Evolutionary conservation across 2,797 vertebrate genomes (phyloP), one percentile per base, ranked within the genome.

Genomic region (Antrozous pallidus): DNA sequence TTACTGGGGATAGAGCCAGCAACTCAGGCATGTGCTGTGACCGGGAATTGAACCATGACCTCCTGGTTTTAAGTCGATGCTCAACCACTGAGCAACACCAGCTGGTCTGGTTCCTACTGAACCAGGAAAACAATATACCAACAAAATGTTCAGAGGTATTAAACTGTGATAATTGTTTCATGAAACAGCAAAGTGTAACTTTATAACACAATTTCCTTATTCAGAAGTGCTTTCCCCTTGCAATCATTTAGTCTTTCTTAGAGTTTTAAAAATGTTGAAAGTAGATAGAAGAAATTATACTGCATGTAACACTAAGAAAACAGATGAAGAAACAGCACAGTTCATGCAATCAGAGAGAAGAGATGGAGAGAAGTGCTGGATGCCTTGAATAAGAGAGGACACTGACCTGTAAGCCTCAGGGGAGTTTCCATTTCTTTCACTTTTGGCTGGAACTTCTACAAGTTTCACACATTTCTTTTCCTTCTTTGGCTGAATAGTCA

Each of bases 351-450:
- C 94, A 95, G 96, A 98, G 93, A 98, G 96, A 84, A 98, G 95
- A 97, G 98, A 97, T 36, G 97, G 73, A 93, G 97, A 95, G 97
- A 16, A 17, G 97, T 96, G 97, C 95, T 90, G 95, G 94, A 28
- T 90, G 97, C 95, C 95, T 94, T 47, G 97, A 86, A 94, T 95
- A 96, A 80, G 97, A 91, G 96, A 82, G 79, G 97, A 95, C 97
- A 98, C 99, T 98, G 98, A 99, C 99, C 99, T 99, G 98, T 97
- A 88, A 42, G 96, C 90, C 98, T 95, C 17, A 74, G 51, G 86
- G 65, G 94, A 92, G 81, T 88, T 97, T 67, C 93, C 97, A 77
- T 85, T 97, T 90, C 96, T 88, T 90, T 97, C 98, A 74, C 7
- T 92, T 0, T 88, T 94, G 94, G 92, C 93, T 11, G 98, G 95